Evolutionary conservation across 2,888 invertebrate genomes (phyloP).

Genomic region (Muscina levida): DNA sequence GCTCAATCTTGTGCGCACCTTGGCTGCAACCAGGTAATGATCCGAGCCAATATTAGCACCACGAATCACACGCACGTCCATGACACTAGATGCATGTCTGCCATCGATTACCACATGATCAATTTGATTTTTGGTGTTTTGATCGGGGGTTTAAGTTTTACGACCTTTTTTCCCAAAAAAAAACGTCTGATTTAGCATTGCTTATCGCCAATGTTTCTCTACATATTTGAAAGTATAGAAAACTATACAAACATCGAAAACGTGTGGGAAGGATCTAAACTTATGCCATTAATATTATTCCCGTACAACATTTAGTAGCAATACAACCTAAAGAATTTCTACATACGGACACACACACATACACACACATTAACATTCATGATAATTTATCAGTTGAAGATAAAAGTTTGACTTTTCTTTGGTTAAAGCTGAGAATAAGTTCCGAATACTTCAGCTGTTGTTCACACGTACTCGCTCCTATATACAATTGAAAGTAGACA

Average conservation of each 20-base stretch:
- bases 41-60: too few species aligned
- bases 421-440: neutral
- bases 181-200: too few species aligned
- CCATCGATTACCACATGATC: too few species aligned
- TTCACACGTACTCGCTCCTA: neutral
- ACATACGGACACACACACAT: conserved; percentile 3
- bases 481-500: too few species aligned
- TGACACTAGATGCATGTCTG: too few species aligned
- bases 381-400: neutral
- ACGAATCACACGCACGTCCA: too few species aligned
- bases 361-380: neutral
- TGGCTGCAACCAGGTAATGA: too few species aligned
- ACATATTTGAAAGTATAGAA: neutral
- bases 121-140: too few species aligned
- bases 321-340: neutral
- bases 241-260: neutral
- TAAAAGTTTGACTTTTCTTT: conserved; percentile 5
- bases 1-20: too few species aligned
- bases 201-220: too few species aligned
- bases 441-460: conserved; percentile 2
- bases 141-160: too few species aligned
- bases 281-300: conserved; percentile 12
- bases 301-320: neutral
- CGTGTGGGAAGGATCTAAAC: conserved; percentile 11
- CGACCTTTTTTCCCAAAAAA: too few species aligned